phyloP scores from a whole-genome alignment of 2,113 vertebrate species.

The Acrocephalus arundinaceus region DNA sequence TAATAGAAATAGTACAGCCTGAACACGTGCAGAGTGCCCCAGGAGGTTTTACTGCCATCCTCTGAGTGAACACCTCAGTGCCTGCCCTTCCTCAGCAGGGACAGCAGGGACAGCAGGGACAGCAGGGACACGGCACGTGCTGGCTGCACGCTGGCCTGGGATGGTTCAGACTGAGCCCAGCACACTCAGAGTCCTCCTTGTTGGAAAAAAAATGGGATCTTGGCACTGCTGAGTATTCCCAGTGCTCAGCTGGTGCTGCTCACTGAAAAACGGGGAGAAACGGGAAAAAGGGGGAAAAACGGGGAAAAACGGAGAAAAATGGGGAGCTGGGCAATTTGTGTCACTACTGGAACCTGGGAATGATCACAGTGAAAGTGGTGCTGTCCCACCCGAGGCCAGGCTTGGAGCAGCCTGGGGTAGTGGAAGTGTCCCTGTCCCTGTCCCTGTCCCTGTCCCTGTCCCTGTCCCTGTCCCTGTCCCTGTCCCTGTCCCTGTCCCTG shows the following conservation, averaged over 20 bases:
- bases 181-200: not conserved
- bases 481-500: not conserved
- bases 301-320: too few relatives aligned
- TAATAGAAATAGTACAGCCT: not conserved
- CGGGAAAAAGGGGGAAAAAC: too few relatives aligned
- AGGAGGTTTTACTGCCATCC: not conserved
- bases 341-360: not conserved
- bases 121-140: not conserved
- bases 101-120: not conserved
- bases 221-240: not conserved
- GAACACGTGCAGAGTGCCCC: not conserved
- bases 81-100: not conserved
- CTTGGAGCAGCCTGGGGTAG: not conserved
- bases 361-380: not conserved
- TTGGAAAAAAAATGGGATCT: not conserved
- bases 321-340: not conserved
- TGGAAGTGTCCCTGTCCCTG: not conserved
- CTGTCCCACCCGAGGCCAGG: not conserved
- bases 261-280: too few relatives aligned
- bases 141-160: not conserved
- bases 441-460: too few relatives aligned
- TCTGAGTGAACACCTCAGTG: not conserved
- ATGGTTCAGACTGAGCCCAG: fast-evolving
- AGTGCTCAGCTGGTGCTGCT: not conserved
- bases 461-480: not conserved